These are phyloP conservation scores for Cololabis saira DNA, from an alignment of 2,113 vertebrate genomes.

Conservation along the genomic window DNA sequence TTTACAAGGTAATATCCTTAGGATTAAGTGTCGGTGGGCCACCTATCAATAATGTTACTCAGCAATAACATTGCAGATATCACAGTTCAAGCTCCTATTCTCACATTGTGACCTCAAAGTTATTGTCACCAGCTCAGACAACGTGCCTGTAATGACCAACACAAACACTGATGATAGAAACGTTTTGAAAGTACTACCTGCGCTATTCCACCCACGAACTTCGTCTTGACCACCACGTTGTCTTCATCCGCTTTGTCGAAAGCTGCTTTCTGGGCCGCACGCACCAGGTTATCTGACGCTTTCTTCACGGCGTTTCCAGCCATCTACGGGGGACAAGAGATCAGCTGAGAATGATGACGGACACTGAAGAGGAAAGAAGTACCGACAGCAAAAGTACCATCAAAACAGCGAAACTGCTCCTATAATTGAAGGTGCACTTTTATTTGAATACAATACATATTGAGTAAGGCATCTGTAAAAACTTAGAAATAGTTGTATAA, in stretches of 20 bases:
- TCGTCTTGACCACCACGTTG: constrained; percentile 95
- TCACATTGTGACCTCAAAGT: background rate
- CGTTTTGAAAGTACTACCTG: constrained; percentile 82
- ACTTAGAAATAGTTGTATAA: too few relatives aligned
- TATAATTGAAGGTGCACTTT: too few relatives aligned
- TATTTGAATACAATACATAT: too few relatives aligned
- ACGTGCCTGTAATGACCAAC: background rate
- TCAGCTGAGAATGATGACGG: background rate
- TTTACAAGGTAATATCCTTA: too few relatives aligned
- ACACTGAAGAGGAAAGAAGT: too few relatives aligned
- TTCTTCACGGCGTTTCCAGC: constrained; percentile 98
- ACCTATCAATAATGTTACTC: too few relatives aligned
- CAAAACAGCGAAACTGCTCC: too few relatives aligned
- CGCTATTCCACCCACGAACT: constrained; percentile 98
- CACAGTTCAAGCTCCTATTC: too few relatives aligned
- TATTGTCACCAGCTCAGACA: background rate
- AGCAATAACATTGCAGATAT: too few relatives aligned
- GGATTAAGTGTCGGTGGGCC: too few relatives aligned
- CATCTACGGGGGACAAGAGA: constrained; percentile 75
- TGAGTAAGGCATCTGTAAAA: too few relatives aligned
- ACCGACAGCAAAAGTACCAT: too few relatives aligned
- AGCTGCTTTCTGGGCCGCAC: constrained; percentile 95
- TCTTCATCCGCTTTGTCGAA: constrained; percentile 96
- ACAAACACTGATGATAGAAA: background rate
- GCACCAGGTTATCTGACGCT: constrained; percentile 96